Base-by-base conservation (phyloP, 2,113 vertebrate species). In the Crocuta crocuta region DNA sequence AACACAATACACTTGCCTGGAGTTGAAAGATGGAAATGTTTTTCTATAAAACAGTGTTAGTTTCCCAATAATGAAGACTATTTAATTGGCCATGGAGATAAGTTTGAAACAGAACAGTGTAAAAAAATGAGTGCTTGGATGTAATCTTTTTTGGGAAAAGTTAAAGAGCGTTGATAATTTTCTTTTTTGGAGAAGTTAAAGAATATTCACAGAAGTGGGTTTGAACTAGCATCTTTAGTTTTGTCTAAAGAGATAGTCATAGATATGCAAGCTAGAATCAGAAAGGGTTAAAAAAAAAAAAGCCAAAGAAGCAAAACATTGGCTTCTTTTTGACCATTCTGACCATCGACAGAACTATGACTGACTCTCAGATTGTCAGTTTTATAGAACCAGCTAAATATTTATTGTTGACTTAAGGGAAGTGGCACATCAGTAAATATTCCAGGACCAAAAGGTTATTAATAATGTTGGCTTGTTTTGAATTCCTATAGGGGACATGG, bases 391-490 rank as follows among this genome's bases (percentile, higher is more conserved):
- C 45, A n/a, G 45, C 10, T 85, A 95, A 94, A 91, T 35, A 66
- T 8, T 92, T 19, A 21, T 10, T 94, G 33, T 61, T 94, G 85
- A 81, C 28, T 88, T 15, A 96, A 84, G 71, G n/a, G 15, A 94
- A 90, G 7, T 63, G 6, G 19, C 9, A 0, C 35, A 79, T 68
- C 16, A 17, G 76, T 39, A 94, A 97, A 79, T 68, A 94, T 61
- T 94, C 55, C 48, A 85, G 50, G n/a, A 89, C 2, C n/a, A 80
- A 97, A 90, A n/a, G 6, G 17, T 78, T 97, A 66, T 91, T 91
- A 85, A 96, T 96, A 95, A 88, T 80, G 1, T 63, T 97, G 73
- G 61, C 15, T 92, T 88, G n/a, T 74, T 63, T 94, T 83, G 48
- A 88, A 79, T 96, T 93, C 50, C 55, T 39, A 35, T n/a, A 84